Percentiles rank a stretch among this genome's conserved stretches.
These are phyloP conservation scores for Lytechinus variegatus DNA, from an alignment of 35 echinoderm and acorn worm genomes.

Conservation along the genomic window DNA sequence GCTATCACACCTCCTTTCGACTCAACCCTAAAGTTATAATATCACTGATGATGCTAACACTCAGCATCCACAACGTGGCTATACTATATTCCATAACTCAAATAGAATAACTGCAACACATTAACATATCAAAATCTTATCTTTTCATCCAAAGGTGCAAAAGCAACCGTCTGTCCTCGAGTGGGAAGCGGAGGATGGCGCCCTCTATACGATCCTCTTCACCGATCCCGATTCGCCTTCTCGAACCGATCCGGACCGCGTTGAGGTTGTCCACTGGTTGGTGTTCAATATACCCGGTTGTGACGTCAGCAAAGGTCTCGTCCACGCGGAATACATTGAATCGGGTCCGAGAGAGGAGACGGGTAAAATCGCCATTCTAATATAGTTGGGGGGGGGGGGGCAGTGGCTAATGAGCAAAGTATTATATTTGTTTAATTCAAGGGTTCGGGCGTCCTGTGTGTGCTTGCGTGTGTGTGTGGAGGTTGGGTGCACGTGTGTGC, in stretches of 20 bases:
- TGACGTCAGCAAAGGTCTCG: slow-evolving; percentile 73
- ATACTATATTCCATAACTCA: no score
- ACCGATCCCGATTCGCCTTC: slow-evolving; percentile 77
- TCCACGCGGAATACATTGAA: slow-evolving; percentile 84
- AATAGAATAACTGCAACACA: no score
- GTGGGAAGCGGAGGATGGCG: slow-evolving; percentile 56
- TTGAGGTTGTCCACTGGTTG: slow-evolving; percentile 87
- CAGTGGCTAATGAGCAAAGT: no score
- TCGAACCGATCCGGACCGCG: slow-evolving; percentile 53
- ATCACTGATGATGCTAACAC: no score
- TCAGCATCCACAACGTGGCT: no score
- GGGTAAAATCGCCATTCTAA: slow-evolving; percentile 45
- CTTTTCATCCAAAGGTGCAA: slow-evolving; percentile 41
- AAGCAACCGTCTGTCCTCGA: slow-evolving; percentile 49
- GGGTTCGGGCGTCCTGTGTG: no score
- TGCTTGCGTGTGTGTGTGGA: no score
- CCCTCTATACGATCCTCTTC: slow-evolving; percentile 65
- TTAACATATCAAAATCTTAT: not conserved
- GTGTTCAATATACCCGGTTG: slow-evolving; percentile 79
- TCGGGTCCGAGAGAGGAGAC: slow-evolving; percentile 79
- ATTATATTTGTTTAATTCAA: no score
- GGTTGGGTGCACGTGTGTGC: no score
- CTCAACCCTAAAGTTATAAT: no score
- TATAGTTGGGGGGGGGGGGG: not conserved
- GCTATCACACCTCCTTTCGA: no score